A percentile compares a stretch with the other conserved stretches of the same genome.
phyloP scores from a whole-genome alignment of 2,113 vertebrate genomes.

The Podarcis cretensis region DNA sequence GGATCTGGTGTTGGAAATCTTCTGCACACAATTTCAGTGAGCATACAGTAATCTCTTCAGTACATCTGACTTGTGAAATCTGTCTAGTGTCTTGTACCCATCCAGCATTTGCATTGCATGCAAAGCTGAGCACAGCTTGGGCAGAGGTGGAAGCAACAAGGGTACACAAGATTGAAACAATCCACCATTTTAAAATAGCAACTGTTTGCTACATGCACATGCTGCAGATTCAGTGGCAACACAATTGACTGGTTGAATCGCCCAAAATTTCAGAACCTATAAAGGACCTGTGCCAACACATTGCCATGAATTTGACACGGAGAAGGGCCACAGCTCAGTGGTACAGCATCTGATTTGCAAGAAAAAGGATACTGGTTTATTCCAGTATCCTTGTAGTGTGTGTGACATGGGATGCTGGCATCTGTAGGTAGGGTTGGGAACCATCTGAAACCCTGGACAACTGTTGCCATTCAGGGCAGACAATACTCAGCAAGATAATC shows the following conservation, averaged over 20 bases:
- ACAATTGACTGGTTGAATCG: neutral
- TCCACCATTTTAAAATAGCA: neutral
- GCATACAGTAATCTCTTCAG: neutral
- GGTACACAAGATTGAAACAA: neutral
- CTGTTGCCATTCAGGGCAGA: too few relatives aligned
- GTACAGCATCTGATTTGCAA: too few relatives aligned
- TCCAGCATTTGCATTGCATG: neutral
- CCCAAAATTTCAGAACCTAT: neutral
- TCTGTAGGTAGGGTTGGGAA: too few relatives aligned
- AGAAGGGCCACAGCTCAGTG: too few relatives aligned
- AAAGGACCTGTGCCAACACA: neutral
- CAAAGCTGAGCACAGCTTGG: neutral
- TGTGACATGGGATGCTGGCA: too few relatives aligned
- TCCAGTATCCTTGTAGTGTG: too few relatives aligned
- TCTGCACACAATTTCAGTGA: neutral
- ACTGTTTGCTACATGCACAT: neutral
- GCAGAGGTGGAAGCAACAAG: too few relatives aligned
- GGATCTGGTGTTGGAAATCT: neutral
- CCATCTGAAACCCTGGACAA: too few relatives aligned
- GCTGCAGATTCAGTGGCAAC: neutral
- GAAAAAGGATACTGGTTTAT: too few relatives aligned
- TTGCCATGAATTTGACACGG: neutral
- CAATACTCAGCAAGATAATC: too few relatives aligned
- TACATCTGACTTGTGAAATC: neutral
- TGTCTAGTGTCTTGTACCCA: neutral